These are phyloP conservation scores for Baryphthengus martii DNA, from an alignment of 2,113 vertebrate genomes.

Conservation along the genomic window DNA sequence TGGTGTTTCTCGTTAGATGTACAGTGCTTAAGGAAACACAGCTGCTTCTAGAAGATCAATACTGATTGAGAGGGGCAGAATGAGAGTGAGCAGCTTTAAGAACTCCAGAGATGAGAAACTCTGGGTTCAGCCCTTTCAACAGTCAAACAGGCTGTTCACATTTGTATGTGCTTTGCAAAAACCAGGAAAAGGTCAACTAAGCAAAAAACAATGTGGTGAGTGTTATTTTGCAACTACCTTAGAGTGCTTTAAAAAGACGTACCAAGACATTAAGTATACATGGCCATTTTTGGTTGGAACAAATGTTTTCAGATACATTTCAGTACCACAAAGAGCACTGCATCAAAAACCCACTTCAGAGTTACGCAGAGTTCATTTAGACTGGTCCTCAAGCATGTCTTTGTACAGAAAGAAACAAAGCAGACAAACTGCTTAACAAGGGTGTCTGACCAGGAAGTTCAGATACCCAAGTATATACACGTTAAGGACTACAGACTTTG, in stretches of 20 bases:
- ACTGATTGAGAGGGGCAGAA: background rate
- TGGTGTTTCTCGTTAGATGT: background rate
- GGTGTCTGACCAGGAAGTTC: background rate
- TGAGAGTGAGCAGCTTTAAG: background rate
- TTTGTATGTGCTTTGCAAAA: background rate
- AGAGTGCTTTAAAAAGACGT: background rate
- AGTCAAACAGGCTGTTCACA: background rate
- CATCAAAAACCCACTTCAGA: background rate
- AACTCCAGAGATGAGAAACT: background rate
- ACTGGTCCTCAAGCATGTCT: background rate
- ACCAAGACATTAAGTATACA: background rate
- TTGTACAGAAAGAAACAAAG: background rate
- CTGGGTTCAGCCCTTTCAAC: background rate
- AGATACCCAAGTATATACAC: background rate
- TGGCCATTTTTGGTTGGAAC: background rate
- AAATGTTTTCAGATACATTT: background rate
- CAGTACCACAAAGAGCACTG: background rate
- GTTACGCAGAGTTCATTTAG: background rate
- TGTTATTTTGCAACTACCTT: background rate
- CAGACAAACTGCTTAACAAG: background rate
- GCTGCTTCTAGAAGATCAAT: background rate
- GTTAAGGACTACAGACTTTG: background rate
- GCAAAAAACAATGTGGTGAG: background rate
- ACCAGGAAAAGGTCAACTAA: background rate
- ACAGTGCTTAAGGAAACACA: fast-evolving